Conservation (phyloP, 2,888 invertebrate genomes). For the Protodeltote pygarga region DNA sequence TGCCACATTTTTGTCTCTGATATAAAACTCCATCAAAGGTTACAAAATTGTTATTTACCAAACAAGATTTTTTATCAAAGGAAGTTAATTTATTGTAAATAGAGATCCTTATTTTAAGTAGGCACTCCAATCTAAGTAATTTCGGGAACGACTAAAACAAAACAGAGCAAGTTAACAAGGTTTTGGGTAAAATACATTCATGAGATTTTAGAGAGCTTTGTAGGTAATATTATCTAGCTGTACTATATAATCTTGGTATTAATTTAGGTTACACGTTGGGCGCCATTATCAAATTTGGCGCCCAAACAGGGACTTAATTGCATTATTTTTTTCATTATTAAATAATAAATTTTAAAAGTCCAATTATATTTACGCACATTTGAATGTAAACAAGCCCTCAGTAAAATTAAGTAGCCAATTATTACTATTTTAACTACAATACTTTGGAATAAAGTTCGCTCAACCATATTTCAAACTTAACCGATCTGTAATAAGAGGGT, state of each 20-base stretch:
- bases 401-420: no score
- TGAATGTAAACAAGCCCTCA: no score
- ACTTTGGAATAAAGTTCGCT: no score
- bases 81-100: conserved; percentile 35
- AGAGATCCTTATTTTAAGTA: conserved; percentile 33
- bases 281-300: no score
- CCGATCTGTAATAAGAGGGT: conserved; percentile 37
- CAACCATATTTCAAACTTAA: conserved; percentile 22
- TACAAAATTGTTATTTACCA: conserved; percentile 3
- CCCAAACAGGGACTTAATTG: no score
- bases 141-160: conserved; percentile 23
- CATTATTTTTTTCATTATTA: no score
- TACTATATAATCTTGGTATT: no score
- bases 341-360: no score
- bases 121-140: conserved; percentile 30
- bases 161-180: conserved; percentile 31
- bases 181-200: conserved; percentile 26
- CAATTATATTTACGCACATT: no score
- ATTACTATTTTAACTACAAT: no score
- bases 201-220: conserved; percentile 17
- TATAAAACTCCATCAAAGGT: not conserved
- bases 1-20: not conserved
- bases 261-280: no score
- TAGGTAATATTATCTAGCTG: not conserved
- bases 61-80: conserved; percentile 18